Evolutionary conservation across 2,888 invertebrate genomes (phyloP), one percentile per base, ranked within the genome.

Genomic region (Synanthedon myopaeformis): DNA sequence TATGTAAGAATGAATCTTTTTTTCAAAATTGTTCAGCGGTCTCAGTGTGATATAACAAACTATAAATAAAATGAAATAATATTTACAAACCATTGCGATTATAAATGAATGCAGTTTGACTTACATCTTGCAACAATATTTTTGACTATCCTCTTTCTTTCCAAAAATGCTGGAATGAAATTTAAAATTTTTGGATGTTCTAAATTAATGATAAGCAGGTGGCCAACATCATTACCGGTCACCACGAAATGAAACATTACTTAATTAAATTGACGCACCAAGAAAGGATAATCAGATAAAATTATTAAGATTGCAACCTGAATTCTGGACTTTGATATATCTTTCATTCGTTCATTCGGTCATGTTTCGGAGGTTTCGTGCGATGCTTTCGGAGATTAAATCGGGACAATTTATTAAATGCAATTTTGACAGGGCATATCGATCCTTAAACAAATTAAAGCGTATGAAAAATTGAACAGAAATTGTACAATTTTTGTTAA

Each of bases 241-340:
- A 45, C 14, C 13, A 45, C 12, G 13, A 49, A 49, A 17, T 23
- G 49, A 64, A 61, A 66, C 66, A 76, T 75, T 72, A 70, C 74
- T 76, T 78, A 76, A 79, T 78, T 76, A 77, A 73, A 59, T 49
- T 57, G 59, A 69, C 63, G 57, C 62, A 66, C 69, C 67, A 63
- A 62, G 64, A 63, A 65, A 61, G 5, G 66, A 64, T 66, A 65
- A 79, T 76, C 75, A 69, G 79, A 81, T 79, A 77, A 79, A 70
- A 74, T 76, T 76, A 70, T 79, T 77, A 70, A 79, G 76, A 79
- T 76, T 70, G 72, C 76, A 81, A 74, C 76, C 78, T 65, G 70
- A 75, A 79, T 78, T 70, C 67, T 62, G 61, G 76, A 77, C 76
- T 77, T 82, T 84, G 83, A 84, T 81, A 76, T 79, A 84, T 84